Base-by-base conservation (phyloP, 2,113 vertebrate species). In the Campylomormyrus numenius region DNA sequence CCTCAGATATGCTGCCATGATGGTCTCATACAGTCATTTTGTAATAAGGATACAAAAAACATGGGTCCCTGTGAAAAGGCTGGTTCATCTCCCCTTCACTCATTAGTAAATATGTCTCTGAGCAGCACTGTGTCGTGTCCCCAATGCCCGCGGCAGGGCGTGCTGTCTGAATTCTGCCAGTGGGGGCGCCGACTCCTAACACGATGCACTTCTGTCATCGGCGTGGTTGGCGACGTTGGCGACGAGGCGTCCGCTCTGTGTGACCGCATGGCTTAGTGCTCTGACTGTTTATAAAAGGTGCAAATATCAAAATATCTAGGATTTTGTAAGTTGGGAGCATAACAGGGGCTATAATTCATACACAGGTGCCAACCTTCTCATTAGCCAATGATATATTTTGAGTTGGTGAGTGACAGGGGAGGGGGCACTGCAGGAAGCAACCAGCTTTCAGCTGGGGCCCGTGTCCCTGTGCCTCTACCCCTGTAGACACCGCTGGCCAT, bases 21-120 rank as follows among this genome's bases (percentile, higher is more conserved):
- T 56, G 50, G n/a, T 56, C 50, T 45, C 49, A 83, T 89, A 74
- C 48, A 89, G 48, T 89, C 17, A 17, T 52, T 89, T n/a, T 89
- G 27, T 42, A n/a, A 83, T 45, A 0, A 45, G n/a, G 49, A n/a
- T 35, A 49, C 58, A 88, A 89, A 89, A 52, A 80, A 8, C 46
- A 49, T 13, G 62, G 62, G 48, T 6, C 70, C 49, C 66, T 49
- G 15, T 46, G 52, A 24, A 27, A 35, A 80, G 9, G 11, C 58
- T 27, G 45, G 15, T 74, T 74, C 10, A 21, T 31, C 56, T 74
- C 58, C 42, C 27, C 10, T 77, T 56, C 13, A 39, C 27, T 70
- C 58, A 77, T 70, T 50, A 86, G n/a, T 31, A 89, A 89, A 77
- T 17, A 17, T 66, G 39, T 74, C 35, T 21, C 21, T n/a, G 53